phyloP scores from a whole-genome alignment of 1,140 invertebrate genomes.

The Brachionus angularis region DNA sequence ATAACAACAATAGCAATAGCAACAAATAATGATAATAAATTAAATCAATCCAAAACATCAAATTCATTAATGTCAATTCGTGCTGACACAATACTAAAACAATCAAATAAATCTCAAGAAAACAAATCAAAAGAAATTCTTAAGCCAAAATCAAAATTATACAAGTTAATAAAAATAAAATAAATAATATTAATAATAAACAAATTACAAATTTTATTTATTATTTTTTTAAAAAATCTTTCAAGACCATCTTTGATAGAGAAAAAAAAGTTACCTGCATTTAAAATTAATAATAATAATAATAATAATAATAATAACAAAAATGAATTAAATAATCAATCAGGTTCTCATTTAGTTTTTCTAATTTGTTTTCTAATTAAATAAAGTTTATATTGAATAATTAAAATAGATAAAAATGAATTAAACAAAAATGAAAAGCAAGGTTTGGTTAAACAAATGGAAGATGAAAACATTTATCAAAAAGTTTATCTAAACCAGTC shows the following conservation, averaged over 20 bases:
- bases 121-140: constrained; percentile 9
- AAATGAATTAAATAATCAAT: neutral
- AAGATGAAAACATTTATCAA: neutral
- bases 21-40: constrained; percentile 15
- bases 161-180: constrained; percentile 14
- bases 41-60: constrained; percentile 13
- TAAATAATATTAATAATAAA: too few relatives aligned
- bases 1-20: too few relatives aligned
- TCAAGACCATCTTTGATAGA: constrained; percentile 25
- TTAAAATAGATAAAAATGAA: neutral
- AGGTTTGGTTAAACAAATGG: neutral
- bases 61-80: constrained; percentile 37
- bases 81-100: constrained; percentile 31
- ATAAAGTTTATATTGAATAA: too few relatives aligned
- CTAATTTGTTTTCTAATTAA: constrained; percentile 3
- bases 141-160: constrained; percentile 27
- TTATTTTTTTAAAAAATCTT: neutral
- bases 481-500: neutral
- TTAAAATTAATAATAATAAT: too few relatives aligned
- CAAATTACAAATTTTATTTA: neutral
- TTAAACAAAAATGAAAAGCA: neutral
- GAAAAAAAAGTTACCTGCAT: constrained; percentile 23
- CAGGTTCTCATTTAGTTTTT: constrained; percentile 17
- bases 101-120: constrained; percentile 24
- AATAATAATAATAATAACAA: neutral